These are phyloP conservation scores for Rhopalosiphum maidis DNA, from an alignment of 1,140 invertebrate genomes.

Conservation along the genomic window DNA sequence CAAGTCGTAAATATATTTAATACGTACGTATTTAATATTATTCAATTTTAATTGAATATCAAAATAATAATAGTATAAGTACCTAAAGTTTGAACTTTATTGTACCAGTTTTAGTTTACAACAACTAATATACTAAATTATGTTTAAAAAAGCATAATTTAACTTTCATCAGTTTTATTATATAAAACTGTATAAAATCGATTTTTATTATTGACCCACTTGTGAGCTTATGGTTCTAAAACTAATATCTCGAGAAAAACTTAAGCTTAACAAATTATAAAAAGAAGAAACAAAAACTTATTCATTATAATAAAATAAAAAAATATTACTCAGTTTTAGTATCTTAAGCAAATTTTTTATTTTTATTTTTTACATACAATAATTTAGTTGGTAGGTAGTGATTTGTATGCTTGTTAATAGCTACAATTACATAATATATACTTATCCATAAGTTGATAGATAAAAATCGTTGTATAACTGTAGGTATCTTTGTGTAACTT, in stretches of 20 bases:
- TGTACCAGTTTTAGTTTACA: background rate
- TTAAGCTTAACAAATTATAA: background rate
- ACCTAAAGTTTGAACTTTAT: background rate
- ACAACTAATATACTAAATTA: background rate
- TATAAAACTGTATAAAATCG: background rate
- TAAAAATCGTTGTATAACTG: too few species aligned
- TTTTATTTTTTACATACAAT: background rate
- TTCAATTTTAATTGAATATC: background rate
- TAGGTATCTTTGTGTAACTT: too few species aligned
- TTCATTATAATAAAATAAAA: background rate
- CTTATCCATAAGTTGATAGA: too few species aligned
- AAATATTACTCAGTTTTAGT: background rate
- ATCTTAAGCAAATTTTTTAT: background rate
- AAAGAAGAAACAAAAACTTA: background rate
- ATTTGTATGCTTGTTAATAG: too few species aligned
- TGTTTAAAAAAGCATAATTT: background rate
- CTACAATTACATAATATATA: too few species aligned
- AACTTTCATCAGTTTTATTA: background rate
- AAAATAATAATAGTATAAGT: background rate
- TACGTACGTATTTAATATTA: conserved; percentile 3
- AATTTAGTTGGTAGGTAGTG: too few species aligned
- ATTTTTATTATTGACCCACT: background rate
- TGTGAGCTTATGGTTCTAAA: background rate
- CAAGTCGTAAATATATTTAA: background rate
- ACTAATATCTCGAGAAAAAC: background rate